Evolutionary conservation across 2,797 vertebrate species (phyloP).

Genomic region (Chiroxiphia lanceolata): DNA sequence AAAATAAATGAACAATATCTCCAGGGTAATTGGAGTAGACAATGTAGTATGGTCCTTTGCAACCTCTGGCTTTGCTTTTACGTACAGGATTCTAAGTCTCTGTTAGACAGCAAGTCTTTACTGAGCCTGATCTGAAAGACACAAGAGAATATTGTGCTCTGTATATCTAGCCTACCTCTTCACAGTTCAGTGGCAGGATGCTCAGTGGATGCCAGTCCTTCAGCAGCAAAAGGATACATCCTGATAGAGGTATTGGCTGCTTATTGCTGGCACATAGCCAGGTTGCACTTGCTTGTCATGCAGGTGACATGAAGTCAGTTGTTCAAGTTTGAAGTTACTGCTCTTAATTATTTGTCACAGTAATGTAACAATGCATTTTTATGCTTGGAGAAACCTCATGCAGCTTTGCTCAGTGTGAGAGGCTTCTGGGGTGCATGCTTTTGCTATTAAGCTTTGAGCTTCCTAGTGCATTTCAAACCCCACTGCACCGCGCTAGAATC

Average conservation of each 20-base stretch:
- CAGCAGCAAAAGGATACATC: neutral
- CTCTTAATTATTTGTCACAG: neutral
- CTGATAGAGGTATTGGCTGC: neutral
- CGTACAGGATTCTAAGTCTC: neutral
- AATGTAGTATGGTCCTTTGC: neutral
- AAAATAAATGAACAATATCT: neutral
- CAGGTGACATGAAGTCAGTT: neutral
- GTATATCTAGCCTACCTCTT: neutral
- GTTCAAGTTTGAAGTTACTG: neutral
- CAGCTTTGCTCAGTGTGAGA: neutral
- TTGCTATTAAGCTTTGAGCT: neutral
- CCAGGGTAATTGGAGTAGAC: neutral
- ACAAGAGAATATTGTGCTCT: accelerated
- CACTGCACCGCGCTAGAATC: accelerated
- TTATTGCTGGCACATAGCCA: neutral
- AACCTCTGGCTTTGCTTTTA: neutral
- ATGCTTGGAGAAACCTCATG: neutral
- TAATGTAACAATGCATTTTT: no score
- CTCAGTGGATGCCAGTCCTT: neutral
- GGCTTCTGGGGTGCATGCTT: neutral
- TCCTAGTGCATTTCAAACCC: neutral
- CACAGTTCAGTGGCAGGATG: neutral
- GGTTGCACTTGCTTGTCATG: accelerated
- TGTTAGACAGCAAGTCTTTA: neutral
- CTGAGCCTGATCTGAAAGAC: neutral